Percentiles rank a stretch among this genome's conserved stretches.
These are phyloP conservation scores for Dreissena polymorpha DNA, from an alignment of 1,140 invertebrate species.

Conservation along the genomic window DNA sequence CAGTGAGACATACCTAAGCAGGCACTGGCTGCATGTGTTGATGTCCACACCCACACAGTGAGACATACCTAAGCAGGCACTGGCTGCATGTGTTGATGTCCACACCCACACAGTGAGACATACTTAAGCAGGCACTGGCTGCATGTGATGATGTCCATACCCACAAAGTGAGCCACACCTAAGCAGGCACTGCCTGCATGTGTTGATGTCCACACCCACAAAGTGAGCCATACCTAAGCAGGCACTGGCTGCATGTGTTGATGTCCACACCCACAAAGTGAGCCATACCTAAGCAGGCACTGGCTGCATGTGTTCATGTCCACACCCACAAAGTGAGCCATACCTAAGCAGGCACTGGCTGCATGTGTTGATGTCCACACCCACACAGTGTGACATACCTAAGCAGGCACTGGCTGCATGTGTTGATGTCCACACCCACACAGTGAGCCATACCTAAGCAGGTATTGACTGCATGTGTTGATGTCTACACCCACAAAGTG, in stretches of 20 bases:
- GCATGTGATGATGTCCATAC: conserved; percentile 93
- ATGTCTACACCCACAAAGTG: conserved; percentile 93
- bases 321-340: conserved; percentile 88
- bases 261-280: conserved; percentile 93
- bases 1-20: conserved; percentile 87
- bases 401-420: conserved; percentile 88
- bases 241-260: conserved; percentile 89
- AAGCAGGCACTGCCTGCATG: conserved; percentile 88
- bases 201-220: conserved; percentile 95
- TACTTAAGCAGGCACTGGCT: conserved; percentile 89
- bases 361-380: conserved; percentile 93
- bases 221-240: conserved; percentile 87
- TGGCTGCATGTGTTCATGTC: conserved; percentile 93
- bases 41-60: conserved; percentile 93
- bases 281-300: conserved; percentile 86
- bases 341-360: conserved; percentile 89
- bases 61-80: conserved; percentile 86
- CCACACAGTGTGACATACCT: conserved; percentile 88
- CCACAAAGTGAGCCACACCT: conserved; percentile 88
- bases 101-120: conserved; percentile 88
- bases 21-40: conserved; percentile 89
- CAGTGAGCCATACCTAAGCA: conserved; percentile 87
- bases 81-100: conserved; percentile 93
- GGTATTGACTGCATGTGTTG: conserved; percentile 89
- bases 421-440: conserved; percentile 95